Conservation (phyloP, 2,888 invertebrate genomes). For the Elmis aenea region DNA sequence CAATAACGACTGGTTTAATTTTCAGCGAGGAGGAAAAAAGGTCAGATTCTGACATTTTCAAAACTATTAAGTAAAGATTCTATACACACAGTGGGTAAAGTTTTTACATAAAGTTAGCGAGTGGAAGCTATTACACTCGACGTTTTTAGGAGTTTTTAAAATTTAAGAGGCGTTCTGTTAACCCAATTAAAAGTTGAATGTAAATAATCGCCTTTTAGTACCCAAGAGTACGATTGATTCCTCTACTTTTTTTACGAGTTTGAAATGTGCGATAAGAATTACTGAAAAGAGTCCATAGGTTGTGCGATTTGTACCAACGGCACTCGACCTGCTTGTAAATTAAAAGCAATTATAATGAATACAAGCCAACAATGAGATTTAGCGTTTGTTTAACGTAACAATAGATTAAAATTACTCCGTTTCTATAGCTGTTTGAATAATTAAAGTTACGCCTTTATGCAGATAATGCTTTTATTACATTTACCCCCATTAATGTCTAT, state of each 20-base stretch:
- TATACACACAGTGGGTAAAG: conserved; percentile 16
- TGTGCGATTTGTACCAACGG: conserved; percentile 5
- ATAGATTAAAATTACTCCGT: conserved; percentile 49
- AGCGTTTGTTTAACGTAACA: conserved; percentile 48
- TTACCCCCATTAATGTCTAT: too few relatives aligned
- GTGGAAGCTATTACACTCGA: conserved; percentile 17
- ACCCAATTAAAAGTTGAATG: conserved; percentile 32
- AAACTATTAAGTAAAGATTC: conserved; percentile 14
- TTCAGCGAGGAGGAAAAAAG: conserved; percentile 25
- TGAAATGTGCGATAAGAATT: conserved; percentile 8
- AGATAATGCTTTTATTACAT: conserved; percentile 45
- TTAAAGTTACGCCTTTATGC: conserved; percentile 39
- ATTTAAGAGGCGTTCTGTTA: conserved; percentile 29
- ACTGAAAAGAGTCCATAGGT: neutral
- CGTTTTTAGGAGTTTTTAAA: conserved; percentile 18
- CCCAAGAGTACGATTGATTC: conserved; percentile 23
- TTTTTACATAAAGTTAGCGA: conserved; percentile 9
- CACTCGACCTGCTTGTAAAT: conserved; percentile 45
- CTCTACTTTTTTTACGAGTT: conserved; percentile 9
- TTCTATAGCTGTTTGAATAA: conserved; percentile 47
- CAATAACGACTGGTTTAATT: conserved; percentile 23
- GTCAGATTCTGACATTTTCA: conserved; percentile 29
- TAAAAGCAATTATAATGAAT: conserved; percentile 49
- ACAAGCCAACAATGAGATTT: conserved; percentile 45
- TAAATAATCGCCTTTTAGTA: conserved; percentile 28